A percentile compares a stretch with the other conserved stretches of the same genome.
Evolutionary conservation across 2,797 vertebrate genomes (phyloP).

Genomic region (Pseudochaenichthys georgianus): DNA sequence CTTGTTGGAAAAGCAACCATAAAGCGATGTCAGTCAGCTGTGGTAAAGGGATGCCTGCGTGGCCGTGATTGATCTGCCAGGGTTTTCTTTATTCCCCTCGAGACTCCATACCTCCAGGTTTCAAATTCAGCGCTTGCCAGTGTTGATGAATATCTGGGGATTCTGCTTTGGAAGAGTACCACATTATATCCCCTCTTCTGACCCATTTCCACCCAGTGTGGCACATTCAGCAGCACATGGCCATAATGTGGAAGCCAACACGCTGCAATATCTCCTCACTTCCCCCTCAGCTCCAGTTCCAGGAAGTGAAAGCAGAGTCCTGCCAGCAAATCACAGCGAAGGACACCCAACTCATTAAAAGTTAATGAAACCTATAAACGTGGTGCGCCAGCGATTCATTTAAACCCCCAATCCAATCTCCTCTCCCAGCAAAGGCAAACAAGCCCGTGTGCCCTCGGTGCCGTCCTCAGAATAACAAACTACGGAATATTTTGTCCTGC

Average conservation of each 20-base stretch:
- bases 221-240: slow-evolving; percentile 70
- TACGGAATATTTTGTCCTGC: slow-evolving; percentile 88
- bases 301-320: slow-evolving; percentile 75
- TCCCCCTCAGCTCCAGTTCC: slow-evolving; percentile 73
- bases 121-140: slow-evolving; percentile 58
- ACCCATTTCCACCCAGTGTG: slow-evolving; percentile 57
- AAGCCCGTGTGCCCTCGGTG: slow-evolving; percentile 85
- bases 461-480: slow-evolving; percentile 87
- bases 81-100: slow-evolving; percentile 74
- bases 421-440: slow-evolving; percentile 88
- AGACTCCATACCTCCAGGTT: slow-evolving; percentile 60
- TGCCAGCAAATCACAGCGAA: slow-evolving; percentile 83
- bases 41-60: slow-evolving; percentile 69
- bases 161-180: slow-evolving; percentile 47
- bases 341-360: slow-evolving; percentile 90
- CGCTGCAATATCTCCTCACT: slow-evolving; percentile 58
- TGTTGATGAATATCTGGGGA: slow-evolving; percentile 62
- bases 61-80: slow-evolving; percentile 72
- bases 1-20: slow-evolving; percentile 71
- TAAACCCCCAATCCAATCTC: slow-evolving; percentile 90
- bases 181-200: slow-evolving; percentile 47
- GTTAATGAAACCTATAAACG: slow-evolving; percentile 91
- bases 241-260: slow-evolving; percentile 70
- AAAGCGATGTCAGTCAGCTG: slow-evolving; percentile 74
- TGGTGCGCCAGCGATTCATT: slow-evolving; percentile 88